Percentiles rank a stretch among this genome's conserved stretches.
Conservation (phyloP, 1,140 invertebrate genomes). For the Drosophila sucinea region DNA sequence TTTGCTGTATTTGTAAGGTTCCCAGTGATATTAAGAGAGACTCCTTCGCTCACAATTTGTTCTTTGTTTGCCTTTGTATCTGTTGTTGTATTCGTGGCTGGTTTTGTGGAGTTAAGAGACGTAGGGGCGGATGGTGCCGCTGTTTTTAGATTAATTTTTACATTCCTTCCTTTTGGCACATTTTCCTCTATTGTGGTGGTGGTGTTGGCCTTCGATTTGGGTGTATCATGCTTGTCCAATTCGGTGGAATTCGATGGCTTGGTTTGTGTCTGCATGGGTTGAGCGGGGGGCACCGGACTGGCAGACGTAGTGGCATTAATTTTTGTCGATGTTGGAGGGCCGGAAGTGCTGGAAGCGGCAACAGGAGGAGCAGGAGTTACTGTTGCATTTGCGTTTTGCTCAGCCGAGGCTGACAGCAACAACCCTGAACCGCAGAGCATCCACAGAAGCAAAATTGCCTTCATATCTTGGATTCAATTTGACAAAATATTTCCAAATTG, state of each 20-base stretch:
- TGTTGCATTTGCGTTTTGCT: not conserved
- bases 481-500: not conserved
- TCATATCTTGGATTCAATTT: not conserved
- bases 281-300: not conserved
- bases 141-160: not conserved
- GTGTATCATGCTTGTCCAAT: constrained; percentile 2
- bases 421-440: not conserved
- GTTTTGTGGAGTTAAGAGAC: not conserved
- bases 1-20: not conserved
- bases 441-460: not conserved
- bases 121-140: not conserved
- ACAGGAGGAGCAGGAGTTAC: not conserved
- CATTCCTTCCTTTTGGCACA: constrained; percentile 20
- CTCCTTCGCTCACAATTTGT: not conserved
- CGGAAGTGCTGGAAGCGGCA: not conserved
- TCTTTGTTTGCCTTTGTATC: not conserved
- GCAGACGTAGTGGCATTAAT: not conserved
- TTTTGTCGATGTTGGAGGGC: not conserved
- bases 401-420: not conserved
- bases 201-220: not conserved
- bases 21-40: not conserved
- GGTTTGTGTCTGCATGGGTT: not conserved
- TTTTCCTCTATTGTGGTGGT: not conserved
- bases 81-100: not conserved
- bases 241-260: constrained; percentile 10